Base-by-base conservation (phyloP, 1,140 invertebrate species). In the Euura lappo region DNA sequence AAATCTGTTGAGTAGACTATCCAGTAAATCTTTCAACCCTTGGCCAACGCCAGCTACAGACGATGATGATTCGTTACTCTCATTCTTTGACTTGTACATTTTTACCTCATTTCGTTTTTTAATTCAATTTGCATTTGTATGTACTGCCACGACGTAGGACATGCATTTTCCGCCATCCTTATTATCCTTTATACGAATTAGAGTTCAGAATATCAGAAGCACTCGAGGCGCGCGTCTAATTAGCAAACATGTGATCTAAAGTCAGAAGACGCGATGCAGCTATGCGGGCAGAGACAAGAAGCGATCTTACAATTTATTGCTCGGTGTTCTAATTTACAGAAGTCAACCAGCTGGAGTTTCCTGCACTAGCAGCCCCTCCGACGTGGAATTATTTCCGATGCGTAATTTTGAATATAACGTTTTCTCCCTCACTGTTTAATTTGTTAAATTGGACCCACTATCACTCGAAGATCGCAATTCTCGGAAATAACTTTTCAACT, bases 331-430 rank as follows among this genome's bases (percentile, higher is more conserved):
- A 71, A 64, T 65, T 71, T 64, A 71, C 13, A 70, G 44, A 74
- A 75, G 73, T 44, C 45, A 75, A 74, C 73, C 65, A 71, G 74
- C 72, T 74, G 66, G 46, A 66, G 73, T 71, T 70, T 68, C 67
- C 67, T n/a, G 60, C 45, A 44, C 70, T 44, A 43, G 42, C 73
- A 45, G 7, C 10, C 28, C 28, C 28, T 28, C 28, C 28, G 28
- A 28, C 28, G 1, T 28, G 28, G 1, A 28, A 28, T 28, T 28
- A 28, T 28, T 28, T 28, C 28, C 28, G 28, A 28, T 28, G 28
- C 28, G 28, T 28, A 28, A 28, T 28, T 28, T 28, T 28, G 28
- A 28, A 28, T 28, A 28, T 28, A 28, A 28, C 28, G 1, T 28
- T 28, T 28, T 28, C 28, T 28, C 28, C 28, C 28, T 28, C 28